Percentiles rank a stretch among this genome's conserved stretches.
phyloP scores from a whole-genome alignment of 2,888 invertebrate genomes.

The Anoncus sp. region DNA sequence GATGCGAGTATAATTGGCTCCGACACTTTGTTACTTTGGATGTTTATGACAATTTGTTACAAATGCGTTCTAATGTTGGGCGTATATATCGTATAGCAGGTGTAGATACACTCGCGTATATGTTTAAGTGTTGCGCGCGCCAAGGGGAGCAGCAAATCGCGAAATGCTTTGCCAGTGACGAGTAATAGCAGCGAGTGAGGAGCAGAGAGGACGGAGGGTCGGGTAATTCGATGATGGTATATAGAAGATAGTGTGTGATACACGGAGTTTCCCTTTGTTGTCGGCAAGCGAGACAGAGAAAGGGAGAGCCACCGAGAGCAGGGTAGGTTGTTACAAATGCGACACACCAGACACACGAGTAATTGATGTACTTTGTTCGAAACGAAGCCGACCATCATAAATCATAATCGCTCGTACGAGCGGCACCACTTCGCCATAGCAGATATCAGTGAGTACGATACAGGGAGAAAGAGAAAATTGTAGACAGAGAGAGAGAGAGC shows the following conservation, averaged over 20 bases:
- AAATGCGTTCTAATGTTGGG: too few relatives aligned
- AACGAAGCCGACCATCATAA: constrained; percentile 59
- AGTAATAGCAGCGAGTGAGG: not conserved
- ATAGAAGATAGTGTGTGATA: constrained; percentile 8
- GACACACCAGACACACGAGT: constrained; percentile 58
- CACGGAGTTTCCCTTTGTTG: constrained; percentile 28
- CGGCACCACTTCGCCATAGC: constrained; percentile 34
- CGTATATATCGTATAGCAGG: too few relatives aligned
- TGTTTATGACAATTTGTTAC: too few relatives aligned
- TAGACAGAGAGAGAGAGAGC: constrained; percentile 12
- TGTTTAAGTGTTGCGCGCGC: too few relatives aligned
- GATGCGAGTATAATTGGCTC: too few relatives aligned
- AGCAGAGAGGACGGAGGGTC: not conserved
- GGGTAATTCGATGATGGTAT: constrained; percentile 13
- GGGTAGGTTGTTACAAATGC: constrained; percentile 31
- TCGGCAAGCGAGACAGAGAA: constrained; percentile 5
- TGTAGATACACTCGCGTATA: too few relatives aligned
- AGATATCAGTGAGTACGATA: constrained; percentile 13
- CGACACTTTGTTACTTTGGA: too few relatives aligned
- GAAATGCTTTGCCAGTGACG: constrained; percentile 8
- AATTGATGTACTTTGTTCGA: constrained; percentile 66
- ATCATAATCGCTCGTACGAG: constrained; percentile 61
- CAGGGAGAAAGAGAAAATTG: not conserved
- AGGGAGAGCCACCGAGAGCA: not conserved
- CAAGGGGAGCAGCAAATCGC: not conserved